Percentiles rank a stretch among this genome's conserved stretches.
Conservation (phyloP, 2,797 vertebrate genomes). For the Dryobates pubescens region DNA sequence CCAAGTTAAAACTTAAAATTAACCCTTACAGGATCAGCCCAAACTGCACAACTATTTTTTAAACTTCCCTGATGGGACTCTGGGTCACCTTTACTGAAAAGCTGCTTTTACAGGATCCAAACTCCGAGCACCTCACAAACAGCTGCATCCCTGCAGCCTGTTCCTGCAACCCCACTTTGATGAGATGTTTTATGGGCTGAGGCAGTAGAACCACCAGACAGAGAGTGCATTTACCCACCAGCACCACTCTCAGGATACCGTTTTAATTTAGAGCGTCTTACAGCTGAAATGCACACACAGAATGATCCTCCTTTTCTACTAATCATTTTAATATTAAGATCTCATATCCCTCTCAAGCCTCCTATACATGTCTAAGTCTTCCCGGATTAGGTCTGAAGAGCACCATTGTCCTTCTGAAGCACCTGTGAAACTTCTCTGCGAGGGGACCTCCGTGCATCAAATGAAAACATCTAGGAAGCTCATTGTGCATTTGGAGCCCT, state of each 20-base stretch:
- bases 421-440: conserved; percentile 28
- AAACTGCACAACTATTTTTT: conserved; percentile 18
- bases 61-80: conserved; percentile 59
- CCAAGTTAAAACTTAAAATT: conserved; percentile 77
- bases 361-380: conserved; percentile 30
- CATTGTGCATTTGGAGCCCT: neutral
- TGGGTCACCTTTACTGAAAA: conserved; percentile 29
- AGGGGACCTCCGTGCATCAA: neutral
- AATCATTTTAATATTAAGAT: conserved; percentile 62
- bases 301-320: conserved; percentile 40
- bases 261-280: conserved; percentile 56
- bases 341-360: conserved; percentile 40
- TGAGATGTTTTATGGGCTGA: conserved; percentile 54
- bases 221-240: neutral
- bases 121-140: neutral
- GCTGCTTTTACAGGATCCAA: conserved; percentile 57
- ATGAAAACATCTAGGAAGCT: neutral
- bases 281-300: neutral
- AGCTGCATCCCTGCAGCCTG: neutral
- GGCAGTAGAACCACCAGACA: conserved; percentile 14
- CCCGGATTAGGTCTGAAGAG: conserved; percentile 53
- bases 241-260: neutral
- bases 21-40: conserved; percentile 73
- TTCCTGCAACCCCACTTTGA: neutral
- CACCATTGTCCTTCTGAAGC: conserved; percentile 46